A percentile compares a stretch with the other conserved stretches of the same genome.
phyloP scores from a whole-genome alignment of 2,888 invertebrate genomes.

The Diplazon laetatorius region DNA sequence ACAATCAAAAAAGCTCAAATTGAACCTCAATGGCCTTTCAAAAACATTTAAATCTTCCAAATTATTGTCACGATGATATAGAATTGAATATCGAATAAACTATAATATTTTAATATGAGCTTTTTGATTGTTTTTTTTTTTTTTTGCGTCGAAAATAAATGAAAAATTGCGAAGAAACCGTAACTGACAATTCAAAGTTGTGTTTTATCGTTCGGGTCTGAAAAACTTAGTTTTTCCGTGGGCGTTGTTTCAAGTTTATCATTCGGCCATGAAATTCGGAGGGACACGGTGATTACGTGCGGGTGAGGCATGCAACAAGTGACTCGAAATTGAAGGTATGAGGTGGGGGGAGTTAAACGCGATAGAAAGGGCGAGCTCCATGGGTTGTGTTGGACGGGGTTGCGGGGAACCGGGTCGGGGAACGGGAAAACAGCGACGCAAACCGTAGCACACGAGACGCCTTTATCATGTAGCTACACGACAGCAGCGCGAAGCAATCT shows the following conservation, averaged over 20 bases:
- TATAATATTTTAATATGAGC: too few species aligned
- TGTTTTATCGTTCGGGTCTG: not conserved
- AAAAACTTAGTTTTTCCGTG: slow-evolving; percentile 1
- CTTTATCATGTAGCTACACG: slow-evolving; percentile 64
- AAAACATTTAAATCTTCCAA: too few species aligned
- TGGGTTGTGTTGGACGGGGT: slow-evolving; percentile 34
- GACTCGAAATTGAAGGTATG: slow-evolving; percentile 72
- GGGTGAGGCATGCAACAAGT: slow-evolving; percentile 75
- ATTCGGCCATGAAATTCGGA: slow-evolving; percentile 52
- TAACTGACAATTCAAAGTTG: not conserved
- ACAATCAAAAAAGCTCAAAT: too few species aligned
- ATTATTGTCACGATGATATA: too few species aligned
- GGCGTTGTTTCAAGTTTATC: slow-evolving; percentile 25
- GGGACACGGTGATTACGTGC: slow-evolving; percentile 52
- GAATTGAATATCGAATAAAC: too few species aligned
- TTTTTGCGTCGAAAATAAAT: not conserved
- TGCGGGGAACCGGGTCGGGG: slow-evolving; percentile 40
- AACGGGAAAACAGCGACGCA: slow-evolving; percentile 58
- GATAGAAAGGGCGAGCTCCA: slow-evolving; percentile 65
- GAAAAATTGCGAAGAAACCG: not conserved
- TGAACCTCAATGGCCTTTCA: too few species aligned
- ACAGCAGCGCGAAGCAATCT: slow-evolving; percentile 42
- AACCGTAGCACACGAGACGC: slow-evolving; percentile 64
- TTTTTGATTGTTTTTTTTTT: too few species aligned
- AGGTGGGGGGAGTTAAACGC: slow-evolving; percentile 65